phyloP scores from a whole-genome alignment of 2,888 invertebrate species.

The Drosophila mulleri region DNA sequence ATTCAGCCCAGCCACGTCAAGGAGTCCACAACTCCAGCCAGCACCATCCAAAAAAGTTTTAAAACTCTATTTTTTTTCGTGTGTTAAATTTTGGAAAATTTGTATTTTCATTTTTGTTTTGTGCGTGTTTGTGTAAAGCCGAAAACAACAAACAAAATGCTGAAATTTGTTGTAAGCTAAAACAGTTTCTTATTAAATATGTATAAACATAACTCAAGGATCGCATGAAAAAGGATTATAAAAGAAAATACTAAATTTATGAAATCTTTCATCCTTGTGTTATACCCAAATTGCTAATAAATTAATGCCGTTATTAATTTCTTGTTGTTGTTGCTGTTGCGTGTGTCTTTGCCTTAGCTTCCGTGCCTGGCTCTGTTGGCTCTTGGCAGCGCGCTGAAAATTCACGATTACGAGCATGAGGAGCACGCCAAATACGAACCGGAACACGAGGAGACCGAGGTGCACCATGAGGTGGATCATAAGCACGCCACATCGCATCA shows the following conservation, averaged over 20 bases:
- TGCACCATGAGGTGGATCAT: slow-evolving; percentile 88
- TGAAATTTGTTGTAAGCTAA: slow-evolving; percentile 82
- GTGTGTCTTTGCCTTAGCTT: slow-evolving; percentile 59
- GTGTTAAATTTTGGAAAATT: slow-evolving; percentile 1
- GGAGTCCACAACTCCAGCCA: slow-evolving; percentile 63
- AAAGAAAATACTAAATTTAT: not conserved
- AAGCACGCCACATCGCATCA: slow-evolving; percentile 90
- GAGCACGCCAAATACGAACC: slow-evolving; percentile 73
- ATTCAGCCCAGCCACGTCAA: slow-evolving; percentile 81
- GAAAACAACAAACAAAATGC: slow-evolving; percentile 61
- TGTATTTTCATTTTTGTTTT: slow-evolving; percentile 22
- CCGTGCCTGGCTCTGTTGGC: slow-evolving; percentile 66
- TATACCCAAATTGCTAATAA: not conserved
- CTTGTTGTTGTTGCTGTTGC: slow-evolving; percentile 11
- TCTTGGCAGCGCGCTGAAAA: slow-evolving; percentile 70
- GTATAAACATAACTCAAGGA: not conserved
- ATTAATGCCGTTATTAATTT: not conserved
- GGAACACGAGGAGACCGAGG: slow-evolving; percentile 85
- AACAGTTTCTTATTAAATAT: not conserved
- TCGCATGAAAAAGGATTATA: not conserved
- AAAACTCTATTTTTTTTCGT: not conserved
- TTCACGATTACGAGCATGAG: slow-evolving; percentile 78
- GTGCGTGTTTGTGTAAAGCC: slow-evolving; percentile 31
- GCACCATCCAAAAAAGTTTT: not conserved
- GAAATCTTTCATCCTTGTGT: slow-evolving; percentile 1